Conservation (phyloP, 2,797 vertebrate genomes). For the Prunella strophiata region DNA sequence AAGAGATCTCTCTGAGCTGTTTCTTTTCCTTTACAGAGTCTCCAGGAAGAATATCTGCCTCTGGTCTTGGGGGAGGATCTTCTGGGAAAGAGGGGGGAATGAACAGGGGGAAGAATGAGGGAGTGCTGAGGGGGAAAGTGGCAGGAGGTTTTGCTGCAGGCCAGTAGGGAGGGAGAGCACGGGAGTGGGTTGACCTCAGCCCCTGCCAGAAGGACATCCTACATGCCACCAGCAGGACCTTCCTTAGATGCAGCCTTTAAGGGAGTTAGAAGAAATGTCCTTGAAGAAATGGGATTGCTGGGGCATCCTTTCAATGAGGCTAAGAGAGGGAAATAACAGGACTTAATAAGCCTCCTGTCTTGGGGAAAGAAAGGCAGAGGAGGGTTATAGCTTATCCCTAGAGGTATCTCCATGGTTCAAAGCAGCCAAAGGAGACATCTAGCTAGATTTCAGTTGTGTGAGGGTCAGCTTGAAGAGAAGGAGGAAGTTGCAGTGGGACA, state of each 20-base stretch:
- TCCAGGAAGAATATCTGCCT: not conserved
- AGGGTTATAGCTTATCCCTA: not conserved
- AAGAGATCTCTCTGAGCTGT: not conserved
- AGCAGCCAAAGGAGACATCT: not conserved
- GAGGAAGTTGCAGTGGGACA: not conserved
- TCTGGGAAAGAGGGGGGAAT: not conserved
- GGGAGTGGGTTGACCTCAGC: not conserved
- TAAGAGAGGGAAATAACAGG: not conserved
- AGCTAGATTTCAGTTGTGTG: not conserved
- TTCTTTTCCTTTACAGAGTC: not conserved
- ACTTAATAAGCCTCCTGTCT: not conserved
- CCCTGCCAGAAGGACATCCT: not conserved
- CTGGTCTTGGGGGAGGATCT: not conserved
- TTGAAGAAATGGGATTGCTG: not conserved
- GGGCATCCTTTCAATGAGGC: not conserved
- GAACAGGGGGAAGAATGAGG: fast-evolving
- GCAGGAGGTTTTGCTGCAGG: not conserved
- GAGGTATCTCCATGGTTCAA: not conserved
- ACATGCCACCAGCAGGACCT: not conserved
- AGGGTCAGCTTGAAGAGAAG: not conserved
- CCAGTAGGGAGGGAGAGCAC: not conserved
- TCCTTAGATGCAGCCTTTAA: not conserved
- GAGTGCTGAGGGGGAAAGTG: not conserved
- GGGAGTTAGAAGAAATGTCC: not conserved
- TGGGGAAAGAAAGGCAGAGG: not conserved